Evolutionary conservation across 1,140 invertebrate genomes (phyloP).

Genomic region (Brachionus asplanchnoidis): DNA sequence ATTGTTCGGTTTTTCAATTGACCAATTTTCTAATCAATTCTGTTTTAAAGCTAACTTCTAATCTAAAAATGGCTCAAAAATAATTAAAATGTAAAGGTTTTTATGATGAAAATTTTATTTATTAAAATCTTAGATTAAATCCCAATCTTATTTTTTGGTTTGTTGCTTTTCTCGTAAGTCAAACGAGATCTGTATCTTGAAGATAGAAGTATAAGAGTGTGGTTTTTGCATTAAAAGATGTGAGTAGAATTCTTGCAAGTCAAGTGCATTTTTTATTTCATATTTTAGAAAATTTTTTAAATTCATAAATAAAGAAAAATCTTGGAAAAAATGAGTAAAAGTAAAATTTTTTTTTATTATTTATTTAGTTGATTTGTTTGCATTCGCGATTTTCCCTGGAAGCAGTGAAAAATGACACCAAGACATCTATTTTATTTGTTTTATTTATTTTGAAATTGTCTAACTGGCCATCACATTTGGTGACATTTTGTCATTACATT

Average conservation of each 20-base stretch:
- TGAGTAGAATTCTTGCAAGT: background rate
- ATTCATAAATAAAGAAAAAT: background rate
- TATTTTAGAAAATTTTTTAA: background rate
- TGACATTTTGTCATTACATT: too few species aligned
- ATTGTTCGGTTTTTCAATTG: constrained; percentile 11
- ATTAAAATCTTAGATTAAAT: constrained; percentile 13
- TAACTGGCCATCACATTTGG: too few species aligned
- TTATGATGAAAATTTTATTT: background rate
- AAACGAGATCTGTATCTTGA: background rate
- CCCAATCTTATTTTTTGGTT: background rate
- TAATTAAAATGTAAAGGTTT: constrained; percentile 8
- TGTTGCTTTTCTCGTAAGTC: background rate
- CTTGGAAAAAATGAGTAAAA: background rate
- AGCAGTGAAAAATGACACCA: background rate
- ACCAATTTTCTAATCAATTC: background rate
- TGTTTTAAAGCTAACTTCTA: background rate
- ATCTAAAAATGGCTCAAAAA: constrained; percentile 31
- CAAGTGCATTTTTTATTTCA: background rate
- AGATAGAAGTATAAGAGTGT: constrained; percentile 15
- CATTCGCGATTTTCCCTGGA: background rate
- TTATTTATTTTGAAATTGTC: too few species aligned
- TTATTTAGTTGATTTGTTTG: background rate
- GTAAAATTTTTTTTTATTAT: background rate
- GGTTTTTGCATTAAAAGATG: background rate
- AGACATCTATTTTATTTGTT: too few species aligned